A percentile compares a stretch with the other conserved stretches of the same genome.
Conservation (phyloP, 2,113 vertebrate genomes). For the Sorex araneus region DNA sequence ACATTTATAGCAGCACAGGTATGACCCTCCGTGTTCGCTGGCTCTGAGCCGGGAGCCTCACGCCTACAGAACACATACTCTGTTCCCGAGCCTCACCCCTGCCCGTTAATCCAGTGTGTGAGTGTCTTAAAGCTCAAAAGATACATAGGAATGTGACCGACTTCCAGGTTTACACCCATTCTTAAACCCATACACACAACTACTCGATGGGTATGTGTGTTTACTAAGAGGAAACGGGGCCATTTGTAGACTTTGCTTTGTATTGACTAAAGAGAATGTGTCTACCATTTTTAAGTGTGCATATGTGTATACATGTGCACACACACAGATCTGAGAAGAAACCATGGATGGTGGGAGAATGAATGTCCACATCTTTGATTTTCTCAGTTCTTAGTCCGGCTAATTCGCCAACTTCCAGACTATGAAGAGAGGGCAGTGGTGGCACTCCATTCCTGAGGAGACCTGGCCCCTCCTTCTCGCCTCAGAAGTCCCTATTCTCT, state of each 20-base stretch:
- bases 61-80: no score
- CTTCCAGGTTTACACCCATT: not conserved
- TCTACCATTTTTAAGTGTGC: not conserved
- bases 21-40: no score
- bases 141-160: not conserved
- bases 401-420: conserved; percentile 19
- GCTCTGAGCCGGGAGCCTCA: no score
- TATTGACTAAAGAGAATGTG: not conserved
- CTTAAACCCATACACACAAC: not conserved
- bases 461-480: not conserved
- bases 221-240: no score
- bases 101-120: not conserved
- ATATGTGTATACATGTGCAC: not conserved
- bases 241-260: no score
- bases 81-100: not conserved
- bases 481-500: not conserved
- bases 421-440: not conserved
- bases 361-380: not conserved
- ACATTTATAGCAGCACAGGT: no score
- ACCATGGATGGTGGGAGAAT: not conserved
- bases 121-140: not conserved
- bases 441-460: not conserved
- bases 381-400: not conserved
- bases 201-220: no score
- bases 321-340: not conserved